A percentile compares a stretch with the other conserved stretches of the same genome.
Conservation (phyloP, 2,888 invertebrate genomes). For the Hipparchia sbordonii region DNA sequence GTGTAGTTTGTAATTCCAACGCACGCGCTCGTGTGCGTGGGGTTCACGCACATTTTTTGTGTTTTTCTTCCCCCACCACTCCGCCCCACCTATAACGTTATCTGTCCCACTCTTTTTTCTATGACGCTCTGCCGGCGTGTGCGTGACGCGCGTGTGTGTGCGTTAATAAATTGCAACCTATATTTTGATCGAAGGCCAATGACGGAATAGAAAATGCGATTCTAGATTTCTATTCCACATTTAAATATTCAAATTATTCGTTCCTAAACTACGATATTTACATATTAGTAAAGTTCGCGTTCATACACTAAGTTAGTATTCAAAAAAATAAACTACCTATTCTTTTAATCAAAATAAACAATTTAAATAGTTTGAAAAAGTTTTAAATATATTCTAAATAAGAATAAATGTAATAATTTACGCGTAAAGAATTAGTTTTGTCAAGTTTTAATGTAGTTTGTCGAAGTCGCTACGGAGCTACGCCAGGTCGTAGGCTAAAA, state of each 20-base stretch:
- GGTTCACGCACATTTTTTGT: conserved; percentile 79
- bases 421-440: conserved; percentile 15
- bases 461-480: conserved; percentile 49
- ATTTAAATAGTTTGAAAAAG: neutral
- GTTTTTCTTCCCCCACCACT: conserved; percentile 73
- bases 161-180: conserved; percentile 79
- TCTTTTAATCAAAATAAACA: conserved; percentile 6
- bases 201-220: conserved; percentile 48
- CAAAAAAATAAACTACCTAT: conserved; percentile 2
- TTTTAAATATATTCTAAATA: neutral
- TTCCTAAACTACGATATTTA: conserved; percentile 3
- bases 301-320: neutral
- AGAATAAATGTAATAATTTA: conserved; percentile 11
- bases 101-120: conserved; percentile 81
- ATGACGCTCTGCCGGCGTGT: conserved; percentile 62
- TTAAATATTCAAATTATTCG: conserved; percentile 33
- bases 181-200: conserved; percentile 80
- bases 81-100: conserved; percentile 72
- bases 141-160: conserved; percentile 62
- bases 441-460: conserved; percentile 32
- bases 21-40: conserved; percentile 63
- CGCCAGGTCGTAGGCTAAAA: conserved; percentile 75
- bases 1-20: conserved; percentile 49
- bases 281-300: neutral
- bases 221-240: conserved; percentile 39